Evolutionary conservation across 2,888 invertebrate species (phyloP), one percentile per base, ranked within the genome.

Genomic region (Mythimna impura): DNA sequence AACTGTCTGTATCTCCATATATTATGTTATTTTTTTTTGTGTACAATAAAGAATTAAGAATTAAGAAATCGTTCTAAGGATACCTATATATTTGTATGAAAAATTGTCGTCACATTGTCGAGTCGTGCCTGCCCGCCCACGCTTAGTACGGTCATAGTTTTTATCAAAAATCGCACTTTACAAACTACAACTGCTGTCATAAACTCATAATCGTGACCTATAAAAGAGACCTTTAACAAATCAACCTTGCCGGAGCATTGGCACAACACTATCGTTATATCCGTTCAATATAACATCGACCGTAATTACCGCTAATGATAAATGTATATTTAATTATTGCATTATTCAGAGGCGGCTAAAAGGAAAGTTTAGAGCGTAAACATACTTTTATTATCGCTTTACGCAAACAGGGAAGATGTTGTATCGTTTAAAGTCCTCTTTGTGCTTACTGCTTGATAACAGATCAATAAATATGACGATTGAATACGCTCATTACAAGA

Each of bases 191-290:
- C 9, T n/a, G 20, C 10, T 14, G 14, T 47, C 17, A 63, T 22
- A 50, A 34, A 30, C 52, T 62, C 22, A 50, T 12, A 71, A 57
- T 40, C 22, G 7, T 78, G 66, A 61, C 67, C 52, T 58, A 72
- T 60, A 73, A 78, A 72, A 25, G 4, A 67, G 52, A 62, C 52
- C 64, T 57, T 20, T 50, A 66, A 64, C 36, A n/a, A 47, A n/a
- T 58, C 30, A 80, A 36, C 74, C 57, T 78, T 68, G 52, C 43
- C 68, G 14, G 75, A 69, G 75, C 80, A 58, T 58, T 63, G 66
- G 20, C 78, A 22, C 68, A 22, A 10, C 40, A 14, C 54, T 66
- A 80, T 75, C 73, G 47, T 34, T 73, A 34, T 74, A 62, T 69
- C 69, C 58, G 66, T 25, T 70, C 36, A 63, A 57, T 65, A 57